Percentiles rank a stretch among this genome's conserved stretches.
These are phyloP conservation scores for Habropoda laboriosa DNA, from an alignment of 1,140 invertebrate species.

Conservation along the genomic window DNA sequence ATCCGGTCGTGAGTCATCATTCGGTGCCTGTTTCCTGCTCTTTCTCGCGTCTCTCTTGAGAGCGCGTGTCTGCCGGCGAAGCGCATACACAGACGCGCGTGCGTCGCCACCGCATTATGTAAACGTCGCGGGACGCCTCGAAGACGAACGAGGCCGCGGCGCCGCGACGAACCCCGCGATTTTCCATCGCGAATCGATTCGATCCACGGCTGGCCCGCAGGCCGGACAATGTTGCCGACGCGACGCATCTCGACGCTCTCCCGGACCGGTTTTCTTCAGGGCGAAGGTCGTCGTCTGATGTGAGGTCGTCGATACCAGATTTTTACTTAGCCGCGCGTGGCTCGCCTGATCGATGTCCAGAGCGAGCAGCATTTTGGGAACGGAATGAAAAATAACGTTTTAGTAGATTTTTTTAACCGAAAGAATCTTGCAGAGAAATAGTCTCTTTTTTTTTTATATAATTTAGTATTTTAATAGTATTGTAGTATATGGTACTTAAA, in stretches of 20 bases:
- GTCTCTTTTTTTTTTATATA: too few species aligned
- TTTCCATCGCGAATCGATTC: slow-evolving; percentile 42
- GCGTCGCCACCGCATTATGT: slow-evolving; percentile 43
- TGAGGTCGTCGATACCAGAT: slow-evolving; percentile 46
- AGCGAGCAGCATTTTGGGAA: neutral
- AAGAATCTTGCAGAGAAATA: too few species aligned
- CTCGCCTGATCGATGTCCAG: slow-evolving; percentile 1
- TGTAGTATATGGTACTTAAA: too few species aligned
- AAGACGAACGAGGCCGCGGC: slow-evolving; percentile 18
- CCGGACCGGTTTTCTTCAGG: slow-evolving; percentile 44
- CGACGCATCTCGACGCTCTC: slow-evolving; percentile 23
- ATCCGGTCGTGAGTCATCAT: slow-evolving; percentile 53
- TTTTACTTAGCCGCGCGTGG: slow-evolving; percentile 19
- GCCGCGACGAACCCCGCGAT: slow-evolving; percentile 3
- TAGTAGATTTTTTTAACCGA: too few species aligned
- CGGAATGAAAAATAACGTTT: neutral
- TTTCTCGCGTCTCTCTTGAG: neutral
- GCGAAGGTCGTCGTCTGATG: slow-evolving; percentile 49
- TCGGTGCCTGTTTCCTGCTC: slow-evolving; percentile 19
- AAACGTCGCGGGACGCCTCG: slow-evolving; percentile 42
- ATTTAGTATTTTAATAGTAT: too few species aligned
- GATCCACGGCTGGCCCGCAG: neutral
- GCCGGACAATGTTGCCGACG: slow-evolving; percentile 12
- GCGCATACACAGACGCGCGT: slow-evolving; percentile 3
- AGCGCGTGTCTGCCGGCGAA: slow-evolving; percentile 9